Evolutionary conservation across 2,797 vertebrate genomes (phyloP), one percentile per base, ranked within the genome.

Genomic region (Menidia menidia): DNA sequence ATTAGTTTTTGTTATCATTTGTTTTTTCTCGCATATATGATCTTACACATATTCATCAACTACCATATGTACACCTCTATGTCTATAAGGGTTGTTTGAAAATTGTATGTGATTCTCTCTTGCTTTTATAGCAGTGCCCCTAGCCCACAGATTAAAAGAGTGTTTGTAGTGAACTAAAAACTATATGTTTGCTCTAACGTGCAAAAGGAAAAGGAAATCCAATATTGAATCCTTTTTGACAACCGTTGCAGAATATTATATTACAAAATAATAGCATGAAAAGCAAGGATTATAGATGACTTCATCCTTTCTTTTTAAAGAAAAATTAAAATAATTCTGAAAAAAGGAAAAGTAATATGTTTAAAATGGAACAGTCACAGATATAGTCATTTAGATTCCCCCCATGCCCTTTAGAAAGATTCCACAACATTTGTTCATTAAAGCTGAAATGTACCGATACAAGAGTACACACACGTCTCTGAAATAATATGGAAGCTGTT

Each of bases 401-500:
- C 53, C 4, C 12, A 58, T 42, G 30, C 14, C 51, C 51, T 56
- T 30, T 53, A 44, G 19, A 54, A n/a, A 52, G 54, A 50, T 13
- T 12, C 53, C 18, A 72, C 5, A 55, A 19, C 47, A n/a, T 12
- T 30, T 14, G 42, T 18, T 30, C 9, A 53, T 13, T 52, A 16
- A 35, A 42, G 16, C 43, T 54, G 3, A 54, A 9, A 55, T 42
- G 53, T 12, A 18, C 60, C 50, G 18, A 45, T 35, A 60, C n/a
- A 65, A 9, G 52, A 18, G 48, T 13, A 18, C 60, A 61, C 45
- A 61, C 39, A 60, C 18, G 16, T 18, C 71, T 33, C 12, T 73
- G 53, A 62, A 65, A 55, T 58, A 65, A 70, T 65, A 25, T 77
- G 30, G 18, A 64, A 64, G 51, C 68, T 55, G 48, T 75, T 35